Base-by-base conservation (phyloP, 2,888 invertebrate genomes). In the Phasia obesa region DNA sequence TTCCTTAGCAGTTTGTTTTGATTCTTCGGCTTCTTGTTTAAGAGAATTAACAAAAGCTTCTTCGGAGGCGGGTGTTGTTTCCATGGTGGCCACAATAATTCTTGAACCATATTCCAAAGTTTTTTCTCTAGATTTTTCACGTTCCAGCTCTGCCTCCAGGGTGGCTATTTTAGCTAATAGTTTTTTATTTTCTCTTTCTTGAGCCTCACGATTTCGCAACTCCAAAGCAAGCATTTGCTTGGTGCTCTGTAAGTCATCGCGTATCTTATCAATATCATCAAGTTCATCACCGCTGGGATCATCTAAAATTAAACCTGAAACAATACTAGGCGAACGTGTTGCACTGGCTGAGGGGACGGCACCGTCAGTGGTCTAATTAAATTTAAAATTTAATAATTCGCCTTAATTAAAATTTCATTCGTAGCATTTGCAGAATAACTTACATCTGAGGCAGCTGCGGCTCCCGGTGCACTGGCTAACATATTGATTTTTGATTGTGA, bases 151-250 rank as follows among this genome's bases (percentile, higher is more conserved):
- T 13, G 95, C 95, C 92, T 97, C 96, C 85, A 97, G 92, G 88
- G 96, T 96, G 27, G 95, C 93, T 89, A 97, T 94, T 90, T 94
- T 94, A 64, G 95, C 94, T 89, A 94, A 92, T 64, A 97, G 93
- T 87, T 96, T 94, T 90, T 97, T 97, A 89, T 97, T 97, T 91
- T 97, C 97, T 88, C 96, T 92, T 86, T 95, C 96, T 88, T 96
- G 94, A 0, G 95, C 95, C 91, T 97, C 97, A 88, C 97, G 97
- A 88, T 96, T 96, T 88, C 96, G 93, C 86, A 97, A 92, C 92
- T 97, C 97, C 78, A 97, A 93, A 15, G 97, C 97, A 82, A 97
- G 92, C 93, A 97, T 94, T 92, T 97, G 97, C 91, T 97, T 97
- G 7, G 97, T 97, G 78, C 97, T 97, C 89, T 97, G 97, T 47